Evolutionary conservation across 2,113 vertebrate species (phyloP).

Genomic region (Amphiprion percula): DNA sequence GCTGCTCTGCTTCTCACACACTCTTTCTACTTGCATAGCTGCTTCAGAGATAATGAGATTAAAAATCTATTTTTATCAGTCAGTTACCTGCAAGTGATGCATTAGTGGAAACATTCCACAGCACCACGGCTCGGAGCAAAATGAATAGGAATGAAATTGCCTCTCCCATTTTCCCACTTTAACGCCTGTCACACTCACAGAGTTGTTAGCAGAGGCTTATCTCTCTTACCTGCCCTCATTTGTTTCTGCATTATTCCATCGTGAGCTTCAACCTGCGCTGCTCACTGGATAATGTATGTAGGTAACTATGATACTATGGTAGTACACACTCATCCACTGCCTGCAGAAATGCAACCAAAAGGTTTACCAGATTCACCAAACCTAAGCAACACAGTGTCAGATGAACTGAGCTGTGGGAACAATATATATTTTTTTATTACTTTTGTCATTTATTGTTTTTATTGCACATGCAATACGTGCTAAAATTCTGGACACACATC

Average conservation of each 20-base stretch:
- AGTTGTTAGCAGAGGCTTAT: constrained; percentile 37
- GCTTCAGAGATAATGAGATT: constrained; percentile 72
- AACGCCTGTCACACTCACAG: constrained; percentile 37
- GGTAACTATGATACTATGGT: no score
- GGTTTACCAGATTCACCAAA: background rate
- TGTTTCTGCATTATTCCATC: constrained; percentile 19
- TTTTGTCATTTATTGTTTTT: no score
- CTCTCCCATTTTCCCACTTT: constrained; percentile 26
- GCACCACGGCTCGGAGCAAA: constrained; percentile 40
- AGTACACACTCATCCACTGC: background rate
- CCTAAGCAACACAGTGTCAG: no score
- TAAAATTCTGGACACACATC: no score
- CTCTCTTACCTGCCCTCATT: constrained; percentile 22
- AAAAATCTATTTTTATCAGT: constrained; percentile 66
- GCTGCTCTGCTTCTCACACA: background rate
- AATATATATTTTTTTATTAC: no score
- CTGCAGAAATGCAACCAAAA: background rate
- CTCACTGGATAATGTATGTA: background rate
- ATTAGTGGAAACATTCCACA: constrained; percentile 55
- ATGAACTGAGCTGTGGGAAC: no score
- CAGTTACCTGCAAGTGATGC: constrained; percentile 57
- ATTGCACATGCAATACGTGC: no score
- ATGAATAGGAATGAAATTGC: constrained; percentile 46
- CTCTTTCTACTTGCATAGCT: constrained; percentile 29
- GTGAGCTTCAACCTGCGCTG: background rate